Evolutionary conservation across 2,797 vertebrate species (phyloP), one percentile per base, ranked within the genome.

Genomic region (Sparidentex hasta): DNA sequence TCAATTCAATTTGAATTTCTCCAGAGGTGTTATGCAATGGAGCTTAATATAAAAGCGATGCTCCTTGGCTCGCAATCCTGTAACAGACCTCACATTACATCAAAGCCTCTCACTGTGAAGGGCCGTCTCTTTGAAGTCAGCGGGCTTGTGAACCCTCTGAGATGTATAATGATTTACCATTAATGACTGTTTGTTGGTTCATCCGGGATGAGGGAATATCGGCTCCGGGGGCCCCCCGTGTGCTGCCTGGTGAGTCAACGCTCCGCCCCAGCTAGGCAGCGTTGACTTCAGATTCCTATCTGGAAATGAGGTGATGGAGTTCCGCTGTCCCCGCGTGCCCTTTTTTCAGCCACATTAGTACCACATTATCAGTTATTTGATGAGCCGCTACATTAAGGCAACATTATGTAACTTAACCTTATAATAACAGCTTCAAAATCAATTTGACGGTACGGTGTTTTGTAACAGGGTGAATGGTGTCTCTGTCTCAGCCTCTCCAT

Each of bases 161-260:
- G 76, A 76, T 51, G 57, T 54, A 62, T 65, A 54, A 68, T 85
- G 71, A 85, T 85, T 85, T 55, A 73, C 64, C 64, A 50, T 75
- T 78, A 81, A 88, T 84, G 77, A 84, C 82, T 80, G 77, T 83
- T 87, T 81, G 59, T 74, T 76, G 57, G 66, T 71, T 77, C 62
- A 68, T 20, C 51, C 61, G 41, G 80, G 75, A 89, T 68, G 68
- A 85, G n/a, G 18, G 17, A 48, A 18, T 33, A 61, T 79, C 59
- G 73, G 74, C 68, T 46, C 21, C 27, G n/a, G 41, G 41, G 71
- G n/a, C n/a, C 38, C 43, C 18, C 41, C 66, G 51, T 3, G 55
- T 16, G 55, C 18, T 51, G 46, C 61, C 70, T 69, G 76, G 74
- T 55, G 51, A 76, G 67, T 58, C 57, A 6, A 3, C 20, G 56